Base-by-base conservation (phyloP, 2,888 invertebrate species). In the Agrenia bidenticulata region DNA sequence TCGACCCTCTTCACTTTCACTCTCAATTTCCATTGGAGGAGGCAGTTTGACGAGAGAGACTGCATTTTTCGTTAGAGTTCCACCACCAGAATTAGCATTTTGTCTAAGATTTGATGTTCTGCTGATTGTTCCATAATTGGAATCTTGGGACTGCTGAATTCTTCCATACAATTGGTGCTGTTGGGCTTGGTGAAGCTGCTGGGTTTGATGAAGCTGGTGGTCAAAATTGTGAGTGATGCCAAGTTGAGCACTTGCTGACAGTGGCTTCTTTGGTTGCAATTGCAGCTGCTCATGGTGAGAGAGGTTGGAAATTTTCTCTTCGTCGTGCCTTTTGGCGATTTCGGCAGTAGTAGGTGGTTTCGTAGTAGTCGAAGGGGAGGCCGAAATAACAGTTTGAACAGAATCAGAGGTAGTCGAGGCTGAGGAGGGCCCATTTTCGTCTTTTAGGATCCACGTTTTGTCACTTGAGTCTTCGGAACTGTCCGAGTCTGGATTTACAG, bases 31-130 rank as follows among this genome's bases (percentile, higher is more conserved):
- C 66, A 88, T 82, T 17, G 92, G 91, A 13, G 91, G 91, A 56
- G 92, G 92, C 62, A 92, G 82, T 78, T 89, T 89, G 13, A 89
- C 89, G 67, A 92, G 81, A 58, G 89, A 88, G 37, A 88, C 89
- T 7, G 89, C 89, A 73, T 86, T 87, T 69, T 88, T 83, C 15
- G 86, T 86, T 4, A 86, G 79, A 61, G 83, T 78, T 42, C 68
- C 57, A 54, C 68, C 53, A 55, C 58, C 65, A 61, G 69, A 21
- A 4, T 21, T 21, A 26, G 68, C 39, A 2, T 65, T 50, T 32
- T 64, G 17, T 23, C 54, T 56, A 11, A 32, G 32, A 32, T 32
- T 32, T 0, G 64, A 62, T 9, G 57, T 67, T 27, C 73, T 61
- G 23, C 69, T 69, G 39, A 73, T 61, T 5, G 73, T 73, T 19